These are phyloP conservation scores for Antheraea pernyi DNA, from an alignment of 1,140 invertebrate species.

Conservation along the genomic window DNA sequence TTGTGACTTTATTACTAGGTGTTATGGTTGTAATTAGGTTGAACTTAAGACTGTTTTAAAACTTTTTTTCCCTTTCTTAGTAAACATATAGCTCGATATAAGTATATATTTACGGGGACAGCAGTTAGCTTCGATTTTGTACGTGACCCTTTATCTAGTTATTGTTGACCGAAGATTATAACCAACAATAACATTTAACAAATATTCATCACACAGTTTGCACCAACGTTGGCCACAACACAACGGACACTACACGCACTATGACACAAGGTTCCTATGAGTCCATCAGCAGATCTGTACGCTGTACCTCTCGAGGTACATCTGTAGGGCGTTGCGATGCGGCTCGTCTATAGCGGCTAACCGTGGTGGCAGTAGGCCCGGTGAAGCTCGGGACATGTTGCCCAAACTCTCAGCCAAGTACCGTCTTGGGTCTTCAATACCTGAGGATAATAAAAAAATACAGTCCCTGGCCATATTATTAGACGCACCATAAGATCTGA, in stretches of 20 bases:
- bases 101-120: no score
- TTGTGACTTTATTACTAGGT: no score
- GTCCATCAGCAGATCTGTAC: constrained; percentile 55
- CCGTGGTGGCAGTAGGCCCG: constrained; percentile 80
- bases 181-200: no score
- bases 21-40: no score
- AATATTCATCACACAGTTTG: not conserved
- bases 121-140: no score
- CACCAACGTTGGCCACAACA: not conserved
- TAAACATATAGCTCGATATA: no score
- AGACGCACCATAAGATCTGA: no score
- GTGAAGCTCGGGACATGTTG: constrained; percentile 81
- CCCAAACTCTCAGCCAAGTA: constrained; percentile 86
- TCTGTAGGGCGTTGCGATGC: constrained; percentile 48
- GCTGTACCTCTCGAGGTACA: constrained; percentile 51
- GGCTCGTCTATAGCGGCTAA: constrained; percentile 54
- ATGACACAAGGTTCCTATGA: not conserved
- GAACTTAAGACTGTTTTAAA: no score
- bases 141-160: no score
- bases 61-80: no score
- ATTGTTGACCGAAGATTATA: no score
- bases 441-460: constrained; percentile 40
- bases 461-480: no score
- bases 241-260: not conserved
- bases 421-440: constrained; percentile 84